Percentiles rank a stretch among this genome's conserved stretches.
Conservation (phyloP, 2,888 invertebrate genomes). For the Scaptomyza reducta region DNA sequence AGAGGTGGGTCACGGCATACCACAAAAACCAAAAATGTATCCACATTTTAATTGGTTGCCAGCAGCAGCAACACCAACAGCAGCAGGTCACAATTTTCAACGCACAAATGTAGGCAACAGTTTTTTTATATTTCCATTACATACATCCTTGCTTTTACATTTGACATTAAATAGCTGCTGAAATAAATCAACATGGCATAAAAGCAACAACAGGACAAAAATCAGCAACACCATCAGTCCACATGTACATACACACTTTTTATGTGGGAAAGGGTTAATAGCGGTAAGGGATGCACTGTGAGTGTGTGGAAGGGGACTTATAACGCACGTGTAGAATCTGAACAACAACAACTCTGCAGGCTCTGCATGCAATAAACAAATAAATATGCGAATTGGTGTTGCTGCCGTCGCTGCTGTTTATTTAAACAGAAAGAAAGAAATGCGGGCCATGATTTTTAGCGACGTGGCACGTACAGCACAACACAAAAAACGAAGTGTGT, state of each 20-base stretch:
- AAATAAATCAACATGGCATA: conserved; percentile 67
- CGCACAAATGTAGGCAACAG: conserved; percentile 65
- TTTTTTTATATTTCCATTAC: conserved; percentile 27
- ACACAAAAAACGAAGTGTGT: conserved; percentile 16
- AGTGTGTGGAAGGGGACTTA: conserved; percentile 6
- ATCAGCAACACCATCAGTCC: conserved; percentile 59
- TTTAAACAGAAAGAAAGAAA: conserved; percentile 69
- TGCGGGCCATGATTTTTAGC: conserved; percentile 78
- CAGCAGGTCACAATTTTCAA: not conserved
- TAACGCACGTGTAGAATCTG: conserved; percentile 56
- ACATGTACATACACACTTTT: not conserved
- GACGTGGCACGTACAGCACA: conserved; percentile 70
- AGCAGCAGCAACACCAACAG: conserved; percentile 1
- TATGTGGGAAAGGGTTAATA: not conserved
- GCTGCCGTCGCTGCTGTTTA: conserved; percentile 52
- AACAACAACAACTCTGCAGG: conserved; percentile 26
- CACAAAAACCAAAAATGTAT: conserved; percentile 44
- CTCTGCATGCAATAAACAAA: conserved; percentile 72
- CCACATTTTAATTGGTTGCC: conserved; percentile 49
- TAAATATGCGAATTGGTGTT: conserved; percentile 67
- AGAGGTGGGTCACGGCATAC: conserved; percentile 29
- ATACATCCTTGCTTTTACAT: conserved; percentile 32
- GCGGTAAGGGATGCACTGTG: not conserved
- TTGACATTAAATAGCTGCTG: conserved; percentile 73
- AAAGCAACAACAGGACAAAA: conserved; percentile 24